Evolutionary conservation across 2,797 vertebrate species (phyloP).

Genomic region (Typhlichthys subterraneus): DNA sequence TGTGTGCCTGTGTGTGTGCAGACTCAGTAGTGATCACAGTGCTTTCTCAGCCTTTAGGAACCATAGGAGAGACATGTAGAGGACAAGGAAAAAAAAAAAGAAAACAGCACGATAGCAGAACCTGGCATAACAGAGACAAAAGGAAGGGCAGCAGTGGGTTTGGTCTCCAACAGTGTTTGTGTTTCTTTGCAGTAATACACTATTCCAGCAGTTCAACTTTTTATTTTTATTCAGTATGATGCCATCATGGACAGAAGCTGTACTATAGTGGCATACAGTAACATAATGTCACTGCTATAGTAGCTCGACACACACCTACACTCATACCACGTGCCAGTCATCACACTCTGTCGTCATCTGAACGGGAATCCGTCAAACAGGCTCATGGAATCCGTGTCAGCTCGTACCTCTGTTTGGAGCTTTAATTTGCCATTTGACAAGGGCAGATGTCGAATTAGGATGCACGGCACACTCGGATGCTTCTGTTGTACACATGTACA

Average conservation of each 20-base stretch:
- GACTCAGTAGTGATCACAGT: conserved; percentile 67
- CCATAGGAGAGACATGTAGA: conserved; percentile 66
- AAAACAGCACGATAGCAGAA: conserved; percentile 45
- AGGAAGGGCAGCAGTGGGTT: conserved; percentile 58
- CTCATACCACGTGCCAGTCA: no score
- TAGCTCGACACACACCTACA: no score
- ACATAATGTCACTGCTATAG: no score
- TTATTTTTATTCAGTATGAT: conserved; percentile 39
- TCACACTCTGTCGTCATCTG: no score
- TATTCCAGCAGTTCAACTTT: conserved; percentile 51
- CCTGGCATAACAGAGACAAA: background rate
- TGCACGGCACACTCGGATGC: conserved; percentile 35
- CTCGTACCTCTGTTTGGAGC: conserved; percentile 26
- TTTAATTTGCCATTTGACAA: conserved; percentile 52
- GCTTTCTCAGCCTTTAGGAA: conserved; percentile 71
- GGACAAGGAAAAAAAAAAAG: conserved; percentile 64
- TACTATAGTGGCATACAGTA: no score
- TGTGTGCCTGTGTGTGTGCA: conserved; percentile 27
- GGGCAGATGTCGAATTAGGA: conserved; percentile 50
- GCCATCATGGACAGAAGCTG: conserved; percentile 20
- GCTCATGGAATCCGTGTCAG: conserved; percentile 44
- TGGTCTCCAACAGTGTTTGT: conserved; percentile 59
- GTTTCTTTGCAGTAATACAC: conserved; percentile 61
- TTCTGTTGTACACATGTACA: conserved; percentile 45
- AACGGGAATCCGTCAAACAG: background rate